Evolutionary conservation across 2,888 invertebrate species (phyloP), one percentile per base, ranked within the genome.

Genomic region (Lepidocyrtinus sp.): DNA sequence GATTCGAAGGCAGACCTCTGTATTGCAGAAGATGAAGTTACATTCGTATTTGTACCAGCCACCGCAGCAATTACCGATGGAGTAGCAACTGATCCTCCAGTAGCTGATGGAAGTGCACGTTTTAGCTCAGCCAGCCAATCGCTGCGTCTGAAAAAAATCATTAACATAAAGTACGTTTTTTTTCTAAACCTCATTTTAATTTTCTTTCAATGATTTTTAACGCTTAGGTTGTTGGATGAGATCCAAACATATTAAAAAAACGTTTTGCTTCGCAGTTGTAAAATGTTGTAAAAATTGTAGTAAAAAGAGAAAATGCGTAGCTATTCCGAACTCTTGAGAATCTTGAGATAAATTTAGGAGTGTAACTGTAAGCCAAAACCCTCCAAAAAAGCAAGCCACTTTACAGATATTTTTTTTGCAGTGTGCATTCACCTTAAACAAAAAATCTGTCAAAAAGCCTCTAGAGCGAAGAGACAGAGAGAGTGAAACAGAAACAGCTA

Each of bases 101-200:
- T 82, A 50, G 80, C 82, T 62, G 70, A 71, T 61, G 82, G 82
- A 46, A 84, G 73, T 19, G 83, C 75, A 69, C 81, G 67, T 73
- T 85, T 85, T 55, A 85, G 75, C 75, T 85, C 85, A 21, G 80
- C 82, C 69, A 85, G 72, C 83, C 82, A 85, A 69, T 85, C 84
- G 61, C 79, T 83, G 26, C 80, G 69, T 63, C 85, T 85, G 67
- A 26, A 68, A 55, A 61, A 65, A 72, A 61, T 25, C 50, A 69
- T 77, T 71, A 61, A 74, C n/a, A n/a, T n/a, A n/a, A 61, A 68
- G 63, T 65, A 27, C 45, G 17, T 36, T 55, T 65, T 62, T 7
- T 36, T 36, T 36, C 36, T 36, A 17, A 24, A 63, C 15, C n/a
- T 17, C 22, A 63, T 24, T 63, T 63, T 69, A 36, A 65, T 72